Conservation (phyloP, 1,140 invertebrate species). For the Cataglyphis hispanica region DNA sequence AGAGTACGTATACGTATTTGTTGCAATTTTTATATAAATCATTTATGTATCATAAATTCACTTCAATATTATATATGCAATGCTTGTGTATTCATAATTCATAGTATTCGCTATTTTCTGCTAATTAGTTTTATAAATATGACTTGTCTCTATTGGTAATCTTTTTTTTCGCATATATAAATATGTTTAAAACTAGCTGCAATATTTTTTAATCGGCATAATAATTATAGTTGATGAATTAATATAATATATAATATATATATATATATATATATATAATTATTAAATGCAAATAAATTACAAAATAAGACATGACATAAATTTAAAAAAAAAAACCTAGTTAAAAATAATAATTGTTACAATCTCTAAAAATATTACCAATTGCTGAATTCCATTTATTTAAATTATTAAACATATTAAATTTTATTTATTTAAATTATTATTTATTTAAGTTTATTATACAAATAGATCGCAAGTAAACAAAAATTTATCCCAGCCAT, state of each 20-base stretch:
- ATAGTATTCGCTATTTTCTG: background rate
- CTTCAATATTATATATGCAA: background rate
- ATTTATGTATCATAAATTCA: background rate
- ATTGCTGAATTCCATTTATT: too few species aligned
- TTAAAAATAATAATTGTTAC: too few species aligned
- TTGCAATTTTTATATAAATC: background rate
- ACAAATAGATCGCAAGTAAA: background rate
- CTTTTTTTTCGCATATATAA: background rate
- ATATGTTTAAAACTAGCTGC: background rate
- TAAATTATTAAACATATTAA: too few species aligned
- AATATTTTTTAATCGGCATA: too few species aligned
- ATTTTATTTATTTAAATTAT: background rate
- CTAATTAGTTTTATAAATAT: background rate
- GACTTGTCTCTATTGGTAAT: background rate
- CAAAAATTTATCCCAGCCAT: background rate
- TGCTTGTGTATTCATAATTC: background rate
- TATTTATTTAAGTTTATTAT: background rate
- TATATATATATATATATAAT: too few species aligned
- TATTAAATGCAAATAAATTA: background rate
- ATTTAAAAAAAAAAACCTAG: too few species aligned
- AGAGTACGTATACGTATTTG: background rate
- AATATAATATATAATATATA: background rate
- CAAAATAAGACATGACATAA: background rate
- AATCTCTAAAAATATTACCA: too few species aligned
- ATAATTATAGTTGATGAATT: background rate